phyloP scores from a whole-genome alignment of 1,140 invertebrate species.

The Bombus turneri region DNA sequence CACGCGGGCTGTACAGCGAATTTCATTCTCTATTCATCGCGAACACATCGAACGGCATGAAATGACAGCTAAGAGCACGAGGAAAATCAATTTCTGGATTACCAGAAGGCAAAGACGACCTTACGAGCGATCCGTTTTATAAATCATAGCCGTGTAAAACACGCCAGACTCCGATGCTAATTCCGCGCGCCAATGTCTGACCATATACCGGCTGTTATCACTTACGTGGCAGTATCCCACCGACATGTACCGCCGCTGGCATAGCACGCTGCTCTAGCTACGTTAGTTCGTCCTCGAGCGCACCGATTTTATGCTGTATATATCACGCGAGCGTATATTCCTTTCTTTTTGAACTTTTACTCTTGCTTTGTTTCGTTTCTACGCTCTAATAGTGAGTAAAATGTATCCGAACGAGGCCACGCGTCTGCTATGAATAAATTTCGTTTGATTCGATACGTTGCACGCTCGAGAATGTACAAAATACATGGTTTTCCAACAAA shows the following conservation, averaged over 20 bases:
- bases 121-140: background rate
- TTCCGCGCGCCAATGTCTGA: slow-evolving; percentile 63
- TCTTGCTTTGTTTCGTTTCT: background rate
- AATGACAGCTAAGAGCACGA: background rate
- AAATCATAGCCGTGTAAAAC: slow-evolving; percentile 10
- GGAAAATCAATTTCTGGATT: background rate
- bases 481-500: background rate
- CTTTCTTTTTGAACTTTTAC: background rate
- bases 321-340: background rate
- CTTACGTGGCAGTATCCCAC: slow-evolving; percentile 45
- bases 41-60: background rate
- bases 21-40: background rate
- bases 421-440: slow-evolving; percentile 7
- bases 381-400: background rate
- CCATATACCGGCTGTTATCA: slow-evolving; percentile 64
- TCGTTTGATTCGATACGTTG: background rate
- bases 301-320: background rate
- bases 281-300: background rate
- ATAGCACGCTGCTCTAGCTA: background rate
- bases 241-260: no score
- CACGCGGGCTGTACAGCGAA: background rate
- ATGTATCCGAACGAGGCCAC: background rate
- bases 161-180: slow-evolving; percentile 44
- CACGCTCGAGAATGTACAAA: background rate
- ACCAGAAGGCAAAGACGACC: background rate